Evolutionary conservation across 1,140 invertebrate species (phyloP).

Genomic region (Neodiprion virginianus): DNA sequence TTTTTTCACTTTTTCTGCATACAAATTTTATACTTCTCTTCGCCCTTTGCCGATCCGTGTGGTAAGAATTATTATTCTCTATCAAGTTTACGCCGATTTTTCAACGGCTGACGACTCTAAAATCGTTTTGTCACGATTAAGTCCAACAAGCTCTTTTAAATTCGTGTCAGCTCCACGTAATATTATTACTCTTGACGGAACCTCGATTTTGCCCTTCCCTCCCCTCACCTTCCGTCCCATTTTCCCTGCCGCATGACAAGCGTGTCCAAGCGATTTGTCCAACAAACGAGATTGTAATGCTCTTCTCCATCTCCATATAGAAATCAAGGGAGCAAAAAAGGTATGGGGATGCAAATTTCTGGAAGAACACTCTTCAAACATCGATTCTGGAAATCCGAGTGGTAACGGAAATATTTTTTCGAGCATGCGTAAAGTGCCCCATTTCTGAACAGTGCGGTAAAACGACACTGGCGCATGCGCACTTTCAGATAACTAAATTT

Average conservation of each 20-base stretch:
- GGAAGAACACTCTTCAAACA: too few relatives aligned
- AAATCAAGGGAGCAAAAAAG: background rate
- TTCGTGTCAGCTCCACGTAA: constrained; percentile 44
- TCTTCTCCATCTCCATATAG: background rate
- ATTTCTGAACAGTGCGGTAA: too few relatives aligned
- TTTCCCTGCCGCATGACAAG: constrained; percentile 30
- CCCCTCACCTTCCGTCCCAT: constrained; percentile 25
- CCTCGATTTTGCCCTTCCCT: constrained; percentile 13
- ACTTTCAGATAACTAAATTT: too few relatives aligned
- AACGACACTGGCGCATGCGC: too few relatives aligned
- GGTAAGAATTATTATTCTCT: too few relatives aligned
- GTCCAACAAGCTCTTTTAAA: constrained; percentile 35
- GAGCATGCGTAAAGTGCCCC: too few relatives aligned
- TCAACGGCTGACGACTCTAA: constrained; percentile 31
- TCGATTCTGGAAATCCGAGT: too few relatives aligned
- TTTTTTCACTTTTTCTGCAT: background rate
- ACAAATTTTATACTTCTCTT: too few relatives aligned
- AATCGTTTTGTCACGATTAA: constrained; percentile 46
- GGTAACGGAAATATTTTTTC: too few relatives aligned
- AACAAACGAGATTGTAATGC: constrained; percentile 26
- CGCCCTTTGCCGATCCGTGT: too few relatives aligned
- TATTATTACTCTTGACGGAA: constrained; percentile 11
- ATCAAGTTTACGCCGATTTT: too few relatives aligned
- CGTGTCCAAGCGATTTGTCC: constrained; percentile 52
- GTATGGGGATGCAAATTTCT: too few relatives aligned